phyloP scores from a whole-genome alignment of 2,797 vertebrate species.

The Pangasius djambal region DNA sequence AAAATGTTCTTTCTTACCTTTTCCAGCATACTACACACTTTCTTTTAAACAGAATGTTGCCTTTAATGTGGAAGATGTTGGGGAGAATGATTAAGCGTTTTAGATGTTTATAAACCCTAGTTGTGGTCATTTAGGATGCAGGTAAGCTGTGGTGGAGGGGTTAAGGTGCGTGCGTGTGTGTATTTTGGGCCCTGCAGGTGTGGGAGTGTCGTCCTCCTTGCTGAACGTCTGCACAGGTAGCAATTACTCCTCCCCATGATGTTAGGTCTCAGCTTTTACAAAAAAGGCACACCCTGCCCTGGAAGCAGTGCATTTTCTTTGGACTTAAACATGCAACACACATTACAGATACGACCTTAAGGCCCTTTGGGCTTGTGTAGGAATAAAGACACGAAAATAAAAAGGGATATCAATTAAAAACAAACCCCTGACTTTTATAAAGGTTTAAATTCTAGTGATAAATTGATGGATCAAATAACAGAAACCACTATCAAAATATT shows the following conservation, averaged over 20 bases:
- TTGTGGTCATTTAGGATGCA: neutral
- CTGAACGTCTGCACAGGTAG: slow-evolving; percentile 26
- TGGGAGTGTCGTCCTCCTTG: slow-evolving; percentile 12
- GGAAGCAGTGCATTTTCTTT: slow-evolving; percentile 8
- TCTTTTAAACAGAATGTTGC: neutral
- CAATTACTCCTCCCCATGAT: slow-evolving; percentile 63
- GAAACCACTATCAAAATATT: neutral
- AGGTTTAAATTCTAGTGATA: neutral
- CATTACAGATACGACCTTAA: neutral
- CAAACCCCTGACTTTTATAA: neutral
- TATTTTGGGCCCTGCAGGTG: slow-evolving; percentile 26
- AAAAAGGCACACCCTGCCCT: slow-evolving; percentile 61
- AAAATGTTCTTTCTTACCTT: neutral
- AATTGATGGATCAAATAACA: neutral
- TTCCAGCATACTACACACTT: neutral
- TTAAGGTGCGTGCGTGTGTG: neutral
- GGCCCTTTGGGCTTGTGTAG: neutral
- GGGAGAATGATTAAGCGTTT: neutral
- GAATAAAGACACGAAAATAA: neutral
- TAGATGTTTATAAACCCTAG: neutral
- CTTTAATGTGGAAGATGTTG: neutral
- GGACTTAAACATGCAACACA: neutral
- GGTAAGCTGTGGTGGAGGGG: neutral
- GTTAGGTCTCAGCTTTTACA: slow-evolving; percentile 61
- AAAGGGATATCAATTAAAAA: neutral